A percentile compares a stretch with the other conserved stretches of the same genome.
These are phyloP conservation scores for Cephalopachus bancanus DNA, from an alignment of 2,797 vertebrate genomes.

Conservation along the genomic window DNA sequence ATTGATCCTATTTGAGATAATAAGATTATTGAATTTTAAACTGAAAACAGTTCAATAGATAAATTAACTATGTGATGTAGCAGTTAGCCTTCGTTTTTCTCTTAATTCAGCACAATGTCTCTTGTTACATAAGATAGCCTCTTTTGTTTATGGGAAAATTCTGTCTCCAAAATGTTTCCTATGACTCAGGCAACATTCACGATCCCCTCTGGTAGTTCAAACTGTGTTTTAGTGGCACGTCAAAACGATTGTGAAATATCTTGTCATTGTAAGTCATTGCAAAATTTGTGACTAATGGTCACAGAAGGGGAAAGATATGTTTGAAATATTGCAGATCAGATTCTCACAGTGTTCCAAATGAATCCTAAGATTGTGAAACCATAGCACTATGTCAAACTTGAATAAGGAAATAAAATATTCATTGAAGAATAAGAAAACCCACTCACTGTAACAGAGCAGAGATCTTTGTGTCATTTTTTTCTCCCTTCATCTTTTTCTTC, in stretches of 20 bases:
- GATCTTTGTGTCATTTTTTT: neutral
- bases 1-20: neutral
- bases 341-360: slow-evolving; percentile 53
- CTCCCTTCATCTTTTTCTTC: neutral
- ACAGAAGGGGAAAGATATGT: slow-evolving; percentile 26
- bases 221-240: slow-evolving; percentile 1
- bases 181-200: slow-evolving; percentile 2
- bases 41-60: neutral
- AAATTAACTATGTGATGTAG: slow-evolving; percentile 46
- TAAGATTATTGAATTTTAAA: slow-evolving; percentile 57
- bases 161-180: neutral
- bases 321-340: slow-evolving; percentile 62
- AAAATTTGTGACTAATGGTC: slow-evolving; percentile 60
- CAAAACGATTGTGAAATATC: slow-evolving; percentile 44
- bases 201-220: slow-evolving; percentile 15
- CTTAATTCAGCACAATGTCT: neutral
- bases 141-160: neutral
- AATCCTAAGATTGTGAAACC: slow-evolving; percentile 44
- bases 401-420: slow-evolving; percentile 41
- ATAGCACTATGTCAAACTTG: neutral
- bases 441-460: neutral
- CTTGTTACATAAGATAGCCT: neutral
- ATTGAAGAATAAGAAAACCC: neutral
- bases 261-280: slow-evolving; percentile 47
- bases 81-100: neutral